Evolutionary conservation across 2,113 vertebrate genomes (phyloP), one percentile per base, ranked within the genome.

Genomic region (Aspiorhynchus laticeps): DNA sequence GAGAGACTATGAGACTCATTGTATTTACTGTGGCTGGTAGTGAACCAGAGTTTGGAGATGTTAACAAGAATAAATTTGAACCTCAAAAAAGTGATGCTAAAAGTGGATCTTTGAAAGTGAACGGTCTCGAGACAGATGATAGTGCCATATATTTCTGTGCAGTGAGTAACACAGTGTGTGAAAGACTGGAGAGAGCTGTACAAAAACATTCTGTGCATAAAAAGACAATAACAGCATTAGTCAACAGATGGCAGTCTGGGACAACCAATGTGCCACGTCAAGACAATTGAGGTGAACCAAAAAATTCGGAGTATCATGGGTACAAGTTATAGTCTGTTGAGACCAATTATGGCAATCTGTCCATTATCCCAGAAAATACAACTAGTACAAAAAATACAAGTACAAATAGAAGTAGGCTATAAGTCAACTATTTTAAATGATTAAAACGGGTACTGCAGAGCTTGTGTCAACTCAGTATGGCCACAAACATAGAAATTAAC

Each of bases 51-150:
- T 91, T 85, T 80, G 89, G 78, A 56, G 28, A 65, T 6, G 56
- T 17, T 48, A 85, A 1, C 31, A 26, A 84, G 53, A 85, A 69
- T 1, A 88, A 87, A 71, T 91, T 73, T 65, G 48, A 53, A 11
- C 26, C n/a, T 61, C 28, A 17, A 31, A 87, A 86, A 75, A 84
- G 9, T 24, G 0, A 53, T 0, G 10, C 11, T 85, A 0, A 78
- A 0, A 90, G 5, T 51, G 92, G 91, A 88, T 91, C 88, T 73
- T 28, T 93, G 19, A 91, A 63, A 4, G 84, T 90, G 77, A 90
- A 80, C 4, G 51, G 88, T 76, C 15, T 90, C 63, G 75, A 89
- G 53, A 17, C 75, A 43, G 67, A 53, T 3, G 86, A 90, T 79
- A 48, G 81, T 10, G 87, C 71, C 24, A 31, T 86, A n/a, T 91